Evolutionary conservation across 2,888 invertebrate genomes (phyloP).

Genomic region (Bellardia pandia): DNA sequence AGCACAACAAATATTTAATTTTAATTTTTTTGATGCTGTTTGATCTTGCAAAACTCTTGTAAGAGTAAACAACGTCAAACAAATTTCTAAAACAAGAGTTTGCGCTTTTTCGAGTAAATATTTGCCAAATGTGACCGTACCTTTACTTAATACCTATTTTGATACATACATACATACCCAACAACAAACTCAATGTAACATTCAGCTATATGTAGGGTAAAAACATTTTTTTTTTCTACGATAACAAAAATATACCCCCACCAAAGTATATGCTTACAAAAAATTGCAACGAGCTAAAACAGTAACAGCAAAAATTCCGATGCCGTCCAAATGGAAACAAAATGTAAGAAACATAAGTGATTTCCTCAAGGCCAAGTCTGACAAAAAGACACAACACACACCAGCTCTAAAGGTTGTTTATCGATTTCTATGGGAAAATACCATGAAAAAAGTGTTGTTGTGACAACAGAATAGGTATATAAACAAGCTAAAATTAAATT

Average conservation of each 20-base stretch:
- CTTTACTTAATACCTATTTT: no score
- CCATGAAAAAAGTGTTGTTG: neutral
- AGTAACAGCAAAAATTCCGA: constrained; percentile 1
- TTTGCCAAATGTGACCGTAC: no score
- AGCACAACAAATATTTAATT: no score
- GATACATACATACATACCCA: neutral
- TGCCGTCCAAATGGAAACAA: neutral
- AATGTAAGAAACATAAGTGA: neutral
- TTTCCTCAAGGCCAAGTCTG: constrained; percentile 44
- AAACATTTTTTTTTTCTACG: neutral
- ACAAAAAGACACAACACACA: neutral
- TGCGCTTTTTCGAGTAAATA: no score
- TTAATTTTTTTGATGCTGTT: no score
- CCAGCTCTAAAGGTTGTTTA: constrained; percentile 30
- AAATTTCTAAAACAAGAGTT: no score
- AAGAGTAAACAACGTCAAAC: no score
- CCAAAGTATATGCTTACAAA: constrained; percentile 12
- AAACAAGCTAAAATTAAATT: constrained; percentile 38
- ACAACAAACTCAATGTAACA: neutral
- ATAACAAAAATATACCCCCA: neutral
- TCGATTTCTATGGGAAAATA: constrained; percentile 53
- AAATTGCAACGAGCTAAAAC: neutral
- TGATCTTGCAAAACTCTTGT: no score
- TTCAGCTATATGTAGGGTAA: neutral
- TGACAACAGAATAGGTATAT: neutral